Percentiles rank a stretch among this genome's conserved stretches.
Evolutionary conservation across 2,888 invertebrate genomes (phyloP).

Genomic region (Chelonus formosanus): DNA sequence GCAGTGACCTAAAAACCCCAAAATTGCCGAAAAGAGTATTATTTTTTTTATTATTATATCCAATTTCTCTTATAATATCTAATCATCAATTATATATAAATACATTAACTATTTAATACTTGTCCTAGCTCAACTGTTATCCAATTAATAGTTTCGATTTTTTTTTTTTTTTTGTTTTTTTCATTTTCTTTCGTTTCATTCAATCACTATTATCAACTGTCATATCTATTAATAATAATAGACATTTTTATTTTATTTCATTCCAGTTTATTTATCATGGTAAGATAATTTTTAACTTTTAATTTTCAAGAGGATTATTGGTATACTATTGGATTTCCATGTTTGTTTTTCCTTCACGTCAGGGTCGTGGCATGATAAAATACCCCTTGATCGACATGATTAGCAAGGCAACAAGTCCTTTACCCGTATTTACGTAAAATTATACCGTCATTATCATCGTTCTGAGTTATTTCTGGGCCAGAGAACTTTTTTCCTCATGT

Average conservation of each 20-base stretch:
- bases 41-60: background rate
- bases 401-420: constrained; percentile 44
- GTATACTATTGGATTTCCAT: constrained; percentile 10
- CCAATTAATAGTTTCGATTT: background rate
- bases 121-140: constrained; percentile 21
- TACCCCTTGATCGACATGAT: constrained; percentile 37
- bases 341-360: constrained; percentile 22
- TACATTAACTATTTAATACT: background rate
- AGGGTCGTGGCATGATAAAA: constrained; percentile 32
- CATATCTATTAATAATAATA: too few species aligned
- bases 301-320: background rate
- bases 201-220: background rate
- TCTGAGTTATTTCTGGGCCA: constrained; percentile 50
- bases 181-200: background rate
- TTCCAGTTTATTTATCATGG: too few species aligned
- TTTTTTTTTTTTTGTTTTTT: background rate
- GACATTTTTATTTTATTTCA: too few species aligned
- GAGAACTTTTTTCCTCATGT: constrained; percentile 30
- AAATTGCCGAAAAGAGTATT: constrained; percentile 40
- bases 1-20: constrained; percentile 61
- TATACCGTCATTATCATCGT: constrained; percentile 51
- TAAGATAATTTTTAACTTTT: too few species aligned
- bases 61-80: constrained; percentile 1
- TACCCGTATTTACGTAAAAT: constrained; percentile 50
- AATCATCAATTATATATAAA: constrained; percentile 19